phyloP scores from a whole-genome alignment of 2,113 vertebrate species.

The Albula goreensis region DNA sequence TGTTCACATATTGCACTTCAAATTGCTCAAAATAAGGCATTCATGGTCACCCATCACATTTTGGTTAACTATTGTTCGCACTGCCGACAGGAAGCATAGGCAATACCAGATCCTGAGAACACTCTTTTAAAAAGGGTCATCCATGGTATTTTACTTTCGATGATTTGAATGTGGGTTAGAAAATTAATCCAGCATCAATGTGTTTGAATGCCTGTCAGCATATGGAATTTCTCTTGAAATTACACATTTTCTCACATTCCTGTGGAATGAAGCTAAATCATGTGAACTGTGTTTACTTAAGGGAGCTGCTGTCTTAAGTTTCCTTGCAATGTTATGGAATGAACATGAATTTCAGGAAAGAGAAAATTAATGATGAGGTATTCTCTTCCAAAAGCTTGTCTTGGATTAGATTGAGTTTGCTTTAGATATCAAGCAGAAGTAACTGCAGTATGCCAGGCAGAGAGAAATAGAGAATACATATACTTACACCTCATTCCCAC shows the following conservation, averaged over 20 bases:
- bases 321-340: conserved; percentile 7
- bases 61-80: background rate
- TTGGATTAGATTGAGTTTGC: conserved; percentile 20
- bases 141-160: no score
- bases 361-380: background rate
- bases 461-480: background rate
- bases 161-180: background rate
- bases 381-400: background rate
- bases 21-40: no score
- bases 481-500: background rate
- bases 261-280: background rate
- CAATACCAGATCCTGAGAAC: background rate
- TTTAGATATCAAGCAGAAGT: conserved; percentile 13
- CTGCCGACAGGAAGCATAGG: background rate
- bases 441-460: conserved; percentile 6
- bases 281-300: conserved; percentile 2
- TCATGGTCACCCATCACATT: background rate
- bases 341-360: background rate
- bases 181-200: background rate
- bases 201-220: conserved; percentile 5
- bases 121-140: background rate
- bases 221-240: background rate
- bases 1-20: no score
- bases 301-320: background rate
- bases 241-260: background rate